phyloP scores from a whole-genome alignment of 2,113 vertebrate species.

The Todiramphus saurophagus region DNA sequence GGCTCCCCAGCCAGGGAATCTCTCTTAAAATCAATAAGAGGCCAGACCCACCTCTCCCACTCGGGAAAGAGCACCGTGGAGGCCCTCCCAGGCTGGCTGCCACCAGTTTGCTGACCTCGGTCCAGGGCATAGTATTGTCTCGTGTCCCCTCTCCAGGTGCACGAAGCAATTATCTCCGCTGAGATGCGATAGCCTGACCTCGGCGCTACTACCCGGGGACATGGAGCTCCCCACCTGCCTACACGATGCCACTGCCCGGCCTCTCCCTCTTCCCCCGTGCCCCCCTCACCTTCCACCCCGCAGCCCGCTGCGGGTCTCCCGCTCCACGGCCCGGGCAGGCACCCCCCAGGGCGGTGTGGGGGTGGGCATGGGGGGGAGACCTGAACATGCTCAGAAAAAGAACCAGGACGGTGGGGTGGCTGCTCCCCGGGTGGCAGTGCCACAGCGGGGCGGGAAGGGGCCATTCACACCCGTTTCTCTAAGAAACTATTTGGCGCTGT shows the following conservation, averaged over 20 bases:
- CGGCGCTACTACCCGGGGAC: neutral
- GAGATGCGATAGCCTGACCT: neutral
- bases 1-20: neutral
- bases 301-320: neutral
- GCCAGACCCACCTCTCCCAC: no score
- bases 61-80: neutral
- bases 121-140: neutral
- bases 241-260: neutral
- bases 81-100: neutral
- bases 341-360: neutral
- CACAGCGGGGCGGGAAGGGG: neutral
- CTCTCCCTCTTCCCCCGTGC: neutral
- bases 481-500: fast-evolving
- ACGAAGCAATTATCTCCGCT: neutral
- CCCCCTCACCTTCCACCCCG: neutral
- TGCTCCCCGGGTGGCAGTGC: neutral
- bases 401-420: fast-evolving
- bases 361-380: neutral
- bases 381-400: neutral
- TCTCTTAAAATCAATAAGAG: neutral
- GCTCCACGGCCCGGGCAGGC: neutral
- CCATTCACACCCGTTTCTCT: neutral
- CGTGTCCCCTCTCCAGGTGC: neutral
- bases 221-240: neutral
- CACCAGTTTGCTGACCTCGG: neutral